Conservation (phyloP, 1,140 invertebrate species). For the Lepidurus couesii region DNA sequence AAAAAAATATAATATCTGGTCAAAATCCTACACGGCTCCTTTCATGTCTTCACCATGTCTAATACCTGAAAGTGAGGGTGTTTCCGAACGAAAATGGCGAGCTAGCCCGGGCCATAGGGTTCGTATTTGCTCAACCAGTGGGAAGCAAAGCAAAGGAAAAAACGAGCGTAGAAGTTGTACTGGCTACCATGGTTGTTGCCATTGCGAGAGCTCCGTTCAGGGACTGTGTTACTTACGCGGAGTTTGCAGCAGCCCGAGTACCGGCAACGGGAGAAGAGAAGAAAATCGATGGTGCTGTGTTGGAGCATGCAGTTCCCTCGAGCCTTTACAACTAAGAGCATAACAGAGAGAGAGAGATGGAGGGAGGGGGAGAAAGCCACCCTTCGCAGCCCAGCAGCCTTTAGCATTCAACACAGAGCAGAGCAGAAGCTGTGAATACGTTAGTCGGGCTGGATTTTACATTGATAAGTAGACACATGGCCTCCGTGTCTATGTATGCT, state of each 20-base stretch:
- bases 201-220: background rate
- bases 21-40: no score
- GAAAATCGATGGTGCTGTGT: conserved; percentile 18
- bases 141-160: no score
- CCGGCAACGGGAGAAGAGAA: background rate
- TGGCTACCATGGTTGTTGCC: background rate
- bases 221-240: background rate
- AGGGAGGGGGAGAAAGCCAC: background rate
- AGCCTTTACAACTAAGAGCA: conserved; percentile 21
- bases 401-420: background rate
- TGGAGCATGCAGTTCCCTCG: conserved; percentile 13
- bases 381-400: background rate
- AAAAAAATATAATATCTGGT: no score
- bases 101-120: no score
- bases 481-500: no score
- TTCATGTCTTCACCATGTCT: no score
- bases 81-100: no score
- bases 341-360: background rate
- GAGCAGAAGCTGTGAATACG: background rate
- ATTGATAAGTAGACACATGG: background rate
- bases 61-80: no score
- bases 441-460: background rate
- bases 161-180: no score
- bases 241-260: background rate
- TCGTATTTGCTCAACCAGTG: no score